phyloP scores from a whole-genome alignment of 2,797 vertebrate genomes.

The Trichosurus vulpecula region DNA sequence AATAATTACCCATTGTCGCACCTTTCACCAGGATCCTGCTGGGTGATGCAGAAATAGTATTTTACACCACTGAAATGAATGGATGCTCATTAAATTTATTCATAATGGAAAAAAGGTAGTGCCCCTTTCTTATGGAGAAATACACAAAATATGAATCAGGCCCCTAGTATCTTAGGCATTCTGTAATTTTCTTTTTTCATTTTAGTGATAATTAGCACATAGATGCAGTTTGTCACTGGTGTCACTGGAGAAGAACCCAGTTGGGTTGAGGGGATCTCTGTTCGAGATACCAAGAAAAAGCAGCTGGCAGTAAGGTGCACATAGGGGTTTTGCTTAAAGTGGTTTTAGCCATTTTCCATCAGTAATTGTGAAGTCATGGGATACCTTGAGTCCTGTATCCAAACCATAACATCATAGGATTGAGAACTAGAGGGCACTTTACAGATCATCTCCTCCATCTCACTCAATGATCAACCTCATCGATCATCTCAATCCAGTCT shows the following conservation, averaged over 20 bases:
- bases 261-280: background rate
- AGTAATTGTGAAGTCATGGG: background rate
- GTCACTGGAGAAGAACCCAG: background rate
- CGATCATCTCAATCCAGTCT: no score
- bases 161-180: background rate
- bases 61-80: slow-evolving; percentile 68
- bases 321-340: background rate
- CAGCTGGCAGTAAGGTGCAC: background rate
- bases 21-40: slow-evolving; percentile 69
- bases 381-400: background rate
- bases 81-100: slow-evolving; percentile 67
- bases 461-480: no score
- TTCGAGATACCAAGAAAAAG: background rate
- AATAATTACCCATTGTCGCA: slow-evolving; percentile 76
- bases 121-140: slow-evolving; percentile 43
- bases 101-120: background rate
- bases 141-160: slow-evolving; percentile 28
- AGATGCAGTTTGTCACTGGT: background rate
- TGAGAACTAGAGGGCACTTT: background rate
- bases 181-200: slow-evolving; percentile 15
- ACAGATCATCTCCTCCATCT: background rate
- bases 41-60: slow-evolving; percentile 69
- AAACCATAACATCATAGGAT: background rate
- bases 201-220: background rate
- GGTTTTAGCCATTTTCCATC: background rate